A percentile compares a stretch with the other conserved stretches of the same genome.
These are phyloP conservation scores for Pyrocoelia pectoralis DNA, from an alignment of 2,888 invertebrate species.

Conservation along the genomic window DNA sequence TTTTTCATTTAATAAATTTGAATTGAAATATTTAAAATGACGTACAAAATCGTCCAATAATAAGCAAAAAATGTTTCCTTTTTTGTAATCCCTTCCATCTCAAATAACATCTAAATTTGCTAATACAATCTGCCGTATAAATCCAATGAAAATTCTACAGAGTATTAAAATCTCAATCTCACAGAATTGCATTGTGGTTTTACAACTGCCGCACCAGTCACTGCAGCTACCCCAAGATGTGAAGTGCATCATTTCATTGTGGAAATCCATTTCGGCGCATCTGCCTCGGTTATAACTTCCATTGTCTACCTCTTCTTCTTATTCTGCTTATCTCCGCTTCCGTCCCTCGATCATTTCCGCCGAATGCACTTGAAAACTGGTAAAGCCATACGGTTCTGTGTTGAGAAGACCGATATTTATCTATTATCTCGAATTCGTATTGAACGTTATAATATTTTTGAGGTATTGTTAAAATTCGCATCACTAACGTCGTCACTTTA, in stretches of 20 bases:
- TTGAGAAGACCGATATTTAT: slow-evolving; percentile 46
- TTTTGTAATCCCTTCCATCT: slow-evolving; percentile 9
- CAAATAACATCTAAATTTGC: slow-evolving; percentile 29
- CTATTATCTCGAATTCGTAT: slow-evolving; percentile 46
- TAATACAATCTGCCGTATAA: slow-evolving; percentile 27
- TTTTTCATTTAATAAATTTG: slow-evolving; percentile 11
- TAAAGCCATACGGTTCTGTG: slow-evolving; percentile 46
- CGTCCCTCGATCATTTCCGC: slow-evolving; percentile 60
- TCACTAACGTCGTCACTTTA: slow-evolving; percentile 19
- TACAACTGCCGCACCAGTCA: slow-evolving; percentile 41
- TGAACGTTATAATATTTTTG: slow-evolving; percentile 39
- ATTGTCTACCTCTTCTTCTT: slow-evolving; percentile 60
- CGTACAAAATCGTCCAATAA: slow-evolving; percentile 11
- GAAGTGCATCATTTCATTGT: slow-evolving; percentile 56
- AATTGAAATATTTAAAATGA: slow-evolving; percentile 11
- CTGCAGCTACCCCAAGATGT: slow-evolving; percentile 43
- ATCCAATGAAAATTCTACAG: slow-evolving; percentile 34
- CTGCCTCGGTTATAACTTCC: slow-evolving; percentile 55
- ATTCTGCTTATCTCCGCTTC: slow-evolving; percentile 61
- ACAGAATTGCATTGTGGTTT: slow-evolving; percentile 43
- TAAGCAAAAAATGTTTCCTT: slow-evolving; percentile 7
- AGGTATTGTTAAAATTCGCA: slow-evolving; percentile 42
- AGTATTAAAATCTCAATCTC: slow-evolving; percentile 38
- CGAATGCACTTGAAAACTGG: slow-evolving; percentile 60
- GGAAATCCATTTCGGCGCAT: slow-evolving; percentile 56